phyloP scores from a whole-genome alignment of 2,888 invertebrate genomes.

The Andrena bucephala region DNA sequence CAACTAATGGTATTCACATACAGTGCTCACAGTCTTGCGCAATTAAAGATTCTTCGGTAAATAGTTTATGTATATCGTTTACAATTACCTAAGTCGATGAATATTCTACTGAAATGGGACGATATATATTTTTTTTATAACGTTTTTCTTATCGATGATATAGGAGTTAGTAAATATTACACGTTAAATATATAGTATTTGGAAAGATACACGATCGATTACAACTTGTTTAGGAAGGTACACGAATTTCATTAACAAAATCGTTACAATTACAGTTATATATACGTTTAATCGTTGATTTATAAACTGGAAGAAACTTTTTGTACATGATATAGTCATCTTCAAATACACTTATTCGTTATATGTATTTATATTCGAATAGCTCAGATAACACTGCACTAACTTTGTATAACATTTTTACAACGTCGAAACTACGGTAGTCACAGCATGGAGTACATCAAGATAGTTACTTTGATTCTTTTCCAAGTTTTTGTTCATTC shows the following conservation, averaged over 20 bases:
- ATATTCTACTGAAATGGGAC: not conserved
- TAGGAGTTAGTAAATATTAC: not conserved
- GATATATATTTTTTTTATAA: not conserved
- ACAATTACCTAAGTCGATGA: not conserved
- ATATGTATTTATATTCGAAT: conserved; percentile 13
- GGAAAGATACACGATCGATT: not conserved
- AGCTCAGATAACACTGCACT: not conserved
- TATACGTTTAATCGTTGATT: not conserved
- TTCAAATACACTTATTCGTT: not conserved
- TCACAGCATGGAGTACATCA: conserved; percentile 2
- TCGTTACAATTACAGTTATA: not conserved
- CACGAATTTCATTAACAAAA: not conserved
- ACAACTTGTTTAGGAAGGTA: not conserved
- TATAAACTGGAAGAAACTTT: not conserved
- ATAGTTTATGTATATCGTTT: not conserved
- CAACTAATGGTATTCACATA: not conserved
- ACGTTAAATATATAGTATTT: not conserved
- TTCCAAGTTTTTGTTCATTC: conserved; percentile 5
- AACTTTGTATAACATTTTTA: conserved; percentile 37
- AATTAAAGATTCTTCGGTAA: not conserved
- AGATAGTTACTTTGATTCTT: conserved; percentile 19
- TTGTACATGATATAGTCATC: not conserved
- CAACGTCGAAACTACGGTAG: conserved; percentile 28
- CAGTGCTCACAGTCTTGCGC: not conserved
- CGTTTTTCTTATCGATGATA: not conserved